phyloP scores from a whole-genome alignment of 1,140 invertebrate genomes.

The Patella vulgata region DNA sequence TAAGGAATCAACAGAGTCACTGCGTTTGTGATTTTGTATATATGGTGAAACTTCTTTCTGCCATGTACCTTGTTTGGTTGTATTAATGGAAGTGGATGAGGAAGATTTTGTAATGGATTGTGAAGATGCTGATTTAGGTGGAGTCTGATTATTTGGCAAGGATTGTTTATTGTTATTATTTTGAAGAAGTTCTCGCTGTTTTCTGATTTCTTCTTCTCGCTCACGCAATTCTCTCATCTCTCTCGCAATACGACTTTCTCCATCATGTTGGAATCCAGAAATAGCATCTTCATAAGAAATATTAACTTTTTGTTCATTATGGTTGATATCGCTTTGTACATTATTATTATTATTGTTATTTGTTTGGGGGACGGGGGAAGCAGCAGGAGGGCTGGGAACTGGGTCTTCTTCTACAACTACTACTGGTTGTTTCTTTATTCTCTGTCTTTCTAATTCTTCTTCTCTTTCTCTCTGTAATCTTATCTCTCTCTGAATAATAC shows the following conservation, averaged over 20 bases:
- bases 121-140: conserved; percentile 52
- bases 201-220: conserved; percentile 67
- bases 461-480: conserved; percentile 65
- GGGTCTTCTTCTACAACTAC: not conserved
- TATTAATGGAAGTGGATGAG: not conserved
- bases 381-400: not conserved
- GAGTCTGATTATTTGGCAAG: conserved; percentile 29
- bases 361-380: not conserved
- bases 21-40: conserved; percentile 24
- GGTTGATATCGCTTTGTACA: conserved; percentile 34
- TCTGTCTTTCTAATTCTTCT: conserved; percentile 50
- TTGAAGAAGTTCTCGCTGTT: conserved; percentile 34
- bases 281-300: conserved; percentile 53
- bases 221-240: conserved; percentile 68
- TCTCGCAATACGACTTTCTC: conserved; percentile 67
- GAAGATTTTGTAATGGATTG: conserved; percentile 27
- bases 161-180: not conserved
- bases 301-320: conserved; percentile 30
- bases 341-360: not conserved
- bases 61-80: conserved; percentile 13
- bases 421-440: conserved; percentile 26
- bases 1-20: conserved; percentile 32
- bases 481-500: conserved; percentile 65
- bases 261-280: conserved; percentile 39
- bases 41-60: conserved; percentile 44